Conservation (phyloP, 2,113 vertebrate genomes). For the Pedetes capensis region DNA sequence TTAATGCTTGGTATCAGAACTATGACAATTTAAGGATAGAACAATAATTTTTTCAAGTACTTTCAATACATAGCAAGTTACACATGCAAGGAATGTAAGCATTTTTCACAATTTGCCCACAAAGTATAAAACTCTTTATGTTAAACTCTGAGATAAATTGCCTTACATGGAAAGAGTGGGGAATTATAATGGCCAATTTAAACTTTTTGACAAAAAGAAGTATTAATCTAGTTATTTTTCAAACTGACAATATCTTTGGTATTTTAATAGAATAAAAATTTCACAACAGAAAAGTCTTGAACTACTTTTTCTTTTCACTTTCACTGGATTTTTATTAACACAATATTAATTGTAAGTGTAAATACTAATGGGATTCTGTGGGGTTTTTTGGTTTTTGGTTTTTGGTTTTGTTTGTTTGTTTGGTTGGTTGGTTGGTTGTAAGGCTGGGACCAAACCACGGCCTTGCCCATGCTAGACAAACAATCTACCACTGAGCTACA, state of each 20-base stretch:
- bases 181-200: neutral
- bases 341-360: too few species aligned
- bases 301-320: neutral
- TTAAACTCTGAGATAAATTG: neutral
- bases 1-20: neutral
- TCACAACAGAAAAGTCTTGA: neutral
- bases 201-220: neutral
- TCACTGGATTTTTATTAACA: neutral
- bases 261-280: neutral
- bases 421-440: too few species aligned
- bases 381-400: too few species aligned
- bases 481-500: too few species aligned
- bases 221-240: neutral
- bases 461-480: too few species aligned
- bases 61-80: neutral
- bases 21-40: neutral
- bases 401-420: too few species aligned
- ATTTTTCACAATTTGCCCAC: neutral
- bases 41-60: neutral
- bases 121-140: neutral
- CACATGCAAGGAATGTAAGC: neutral
- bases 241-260: neutral
- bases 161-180: fast-evolving
- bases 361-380: neutral
- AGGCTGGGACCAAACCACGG: too few species aligned